Base-by-base conservation (phyloP, 2,113 vertebrate species). In the Galemys pyrenaicus region DNA sequence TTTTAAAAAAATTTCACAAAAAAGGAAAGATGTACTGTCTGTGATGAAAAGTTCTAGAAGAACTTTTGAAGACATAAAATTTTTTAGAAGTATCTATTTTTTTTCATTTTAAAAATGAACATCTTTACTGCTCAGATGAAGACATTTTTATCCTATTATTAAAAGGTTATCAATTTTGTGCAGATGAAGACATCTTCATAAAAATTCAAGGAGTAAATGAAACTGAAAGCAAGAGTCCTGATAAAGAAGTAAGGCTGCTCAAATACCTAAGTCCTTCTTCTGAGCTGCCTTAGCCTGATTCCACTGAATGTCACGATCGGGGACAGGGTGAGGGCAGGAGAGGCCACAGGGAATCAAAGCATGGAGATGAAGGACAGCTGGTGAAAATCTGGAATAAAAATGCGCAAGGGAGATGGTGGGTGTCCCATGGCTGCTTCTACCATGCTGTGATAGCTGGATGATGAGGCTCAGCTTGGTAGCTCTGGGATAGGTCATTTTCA, bases 41-140 rank as follows among this genome's bases (percentile, higher is more conserved):
- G 41, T 70, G 56, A 64, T 67, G 78, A 83, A 88, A 81, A 68
- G 62, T 74, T 70, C 30, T 83, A 81, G 17, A 92, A 51, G 11
- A 56, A 22, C 32, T 24, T 78, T 41, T 56, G 16, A 68, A 64
- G 60, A 46, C 35, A 39, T 78, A 1, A 39, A 58, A 9, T 82
- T 65, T 89, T 65, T 51, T 51, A 71, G 28, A 54, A 88, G 16
- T 67, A n/a, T 39, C 19, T 37, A 35, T 32, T 10, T 46, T 35
- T n/a, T 62, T 65, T 73, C 32, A 70, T 77, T 37, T 88, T 37
- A 15, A 82, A 70, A 70, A 83, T 49, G 26, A 51, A 22, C 44
- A 41, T 75, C 65, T 86, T 87, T 74, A 82, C 65, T 82, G 17
- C 28, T 35, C 37, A 49, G 49, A 19, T 58, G 44, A 88, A 81